These are phyloP conservation scores for Apamea crenata DNA, from an alignment of 2,888 invertebrate genomes.

Conservation along the genomic window DNA sequence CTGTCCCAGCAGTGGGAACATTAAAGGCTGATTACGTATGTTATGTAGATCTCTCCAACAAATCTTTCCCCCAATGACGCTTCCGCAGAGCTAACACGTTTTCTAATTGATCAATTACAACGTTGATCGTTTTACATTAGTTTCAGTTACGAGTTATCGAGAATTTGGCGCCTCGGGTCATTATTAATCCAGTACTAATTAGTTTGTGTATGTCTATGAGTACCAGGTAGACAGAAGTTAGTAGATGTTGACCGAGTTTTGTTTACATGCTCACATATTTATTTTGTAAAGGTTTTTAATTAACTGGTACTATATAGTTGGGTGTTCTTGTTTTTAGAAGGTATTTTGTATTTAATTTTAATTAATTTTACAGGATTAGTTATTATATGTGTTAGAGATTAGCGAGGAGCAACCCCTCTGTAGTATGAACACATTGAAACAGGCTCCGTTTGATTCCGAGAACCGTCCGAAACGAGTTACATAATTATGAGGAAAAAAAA, in stretches of 20 bases:
- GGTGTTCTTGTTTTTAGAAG: not conserved
- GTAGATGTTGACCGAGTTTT: constrained; percentile 10
- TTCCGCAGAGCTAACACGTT: constrained; percentile 24
- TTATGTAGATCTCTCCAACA: not conserved
- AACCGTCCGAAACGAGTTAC: not conserved
- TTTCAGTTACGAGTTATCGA: constrained; percentile 51
- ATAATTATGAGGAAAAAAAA: too few relatives aligned
- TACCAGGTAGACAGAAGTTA: constrained; percentile 1
- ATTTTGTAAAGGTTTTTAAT: constrained; percentile 10
- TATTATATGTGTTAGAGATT: not conserved
- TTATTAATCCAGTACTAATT: constrained; percentile 41
- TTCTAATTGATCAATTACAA: constrained; percentile 45
- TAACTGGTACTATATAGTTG: not conserved
- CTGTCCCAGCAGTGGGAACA: not conserved
- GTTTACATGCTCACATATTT: not conserved
- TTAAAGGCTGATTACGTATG: not conserved
- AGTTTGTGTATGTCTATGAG: constrained; percentile 12
- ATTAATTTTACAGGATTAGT: not conserved
- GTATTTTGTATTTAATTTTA: not conserved
- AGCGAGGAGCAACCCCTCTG: not conserved
- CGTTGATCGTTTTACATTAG: constrained; percentile 47
- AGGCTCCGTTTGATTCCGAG: not conserved
- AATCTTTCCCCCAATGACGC: not conserved
- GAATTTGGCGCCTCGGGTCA: constrained; percentile 23
- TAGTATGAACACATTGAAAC: not conserved